Evolutionary conservation across 2,113 vertebrate species (phyloP).

Genomic region (Apodemus speciosus): DNA sequence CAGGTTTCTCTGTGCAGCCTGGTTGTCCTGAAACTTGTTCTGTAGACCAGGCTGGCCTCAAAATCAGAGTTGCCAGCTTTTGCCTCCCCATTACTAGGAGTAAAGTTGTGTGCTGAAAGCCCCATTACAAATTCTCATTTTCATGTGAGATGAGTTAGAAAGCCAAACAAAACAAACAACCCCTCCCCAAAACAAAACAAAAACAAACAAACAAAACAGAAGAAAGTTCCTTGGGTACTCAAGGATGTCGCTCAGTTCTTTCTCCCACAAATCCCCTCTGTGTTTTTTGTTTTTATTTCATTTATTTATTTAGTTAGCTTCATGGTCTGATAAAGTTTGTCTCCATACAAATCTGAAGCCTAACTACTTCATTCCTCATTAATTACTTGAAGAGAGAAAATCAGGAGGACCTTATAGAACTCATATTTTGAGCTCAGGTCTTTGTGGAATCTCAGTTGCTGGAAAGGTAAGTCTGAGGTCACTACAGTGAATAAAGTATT

Average conservation of each 20-base stretch:
- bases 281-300: too few relatives aligned
- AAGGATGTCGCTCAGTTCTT: too few relatives aligned
- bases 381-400: background rate
- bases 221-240: too few relatives aligned
- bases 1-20: background rate
- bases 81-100: background rate
- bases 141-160: background rate
- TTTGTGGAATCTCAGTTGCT: background rate
- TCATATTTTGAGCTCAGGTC: background rate
- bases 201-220: too few relatives aligned
- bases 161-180: background rate
- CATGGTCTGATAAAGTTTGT: conserved; percentile 38
- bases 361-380: background rate
- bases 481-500: background rate
- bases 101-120: background rate
- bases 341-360: background rate
- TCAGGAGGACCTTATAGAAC: background rate
- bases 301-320: background rate
- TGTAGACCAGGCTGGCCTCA: background rate
- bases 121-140: background rate
- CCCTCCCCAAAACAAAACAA: background rate
- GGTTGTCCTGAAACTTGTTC: background rate
- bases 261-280: too few relatives aligned
- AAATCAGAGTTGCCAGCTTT: background rate
- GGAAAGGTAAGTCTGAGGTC: background rate